Conservation (phyloP, 2,113 vertebrate species). For the Hemibagrus wyckioides region DNA sequence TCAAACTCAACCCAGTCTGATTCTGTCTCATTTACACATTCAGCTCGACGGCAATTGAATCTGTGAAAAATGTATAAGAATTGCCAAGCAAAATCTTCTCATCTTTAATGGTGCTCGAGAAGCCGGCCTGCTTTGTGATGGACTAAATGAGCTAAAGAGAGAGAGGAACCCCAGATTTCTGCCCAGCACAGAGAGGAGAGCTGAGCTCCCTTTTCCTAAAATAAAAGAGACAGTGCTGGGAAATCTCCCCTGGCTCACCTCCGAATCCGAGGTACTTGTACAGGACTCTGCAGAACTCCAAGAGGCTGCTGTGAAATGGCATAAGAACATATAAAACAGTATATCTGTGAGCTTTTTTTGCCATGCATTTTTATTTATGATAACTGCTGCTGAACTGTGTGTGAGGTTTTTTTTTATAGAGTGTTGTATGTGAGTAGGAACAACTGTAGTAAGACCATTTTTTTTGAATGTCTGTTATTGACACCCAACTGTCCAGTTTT, state of each 20-base stretch:
- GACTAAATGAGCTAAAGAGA: conserved; percentile 13
- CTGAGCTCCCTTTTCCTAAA: conserved; percentile 64
- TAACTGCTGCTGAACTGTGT: conserved; percentile 46
- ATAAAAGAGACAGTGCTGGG: conserved; percentile 24
- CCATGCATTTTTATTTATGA: conserved; percentile 50
- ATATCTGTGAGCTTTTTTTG: conserved; percentile 35
- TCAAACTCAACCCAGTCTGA: background rate
- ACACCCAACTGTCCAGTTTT: conserved; percentile 43
- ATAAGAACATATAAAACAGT: conserved; percentile 53
- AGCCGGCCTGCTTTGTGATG: background rate
- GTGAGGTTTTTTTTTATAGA: conserved; percentile 37
- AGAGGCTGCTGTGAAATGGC: conserved; percentile 58
- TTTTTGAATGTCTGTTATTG: conserved; percentile 29
- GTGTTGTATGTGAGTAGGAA: conserved; percentile 36
- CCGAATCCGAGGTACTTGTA: conserved; percentile 67
- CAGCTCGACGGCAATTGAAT: background rate
- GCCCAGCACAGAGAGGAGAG: conserved; percentile 55
- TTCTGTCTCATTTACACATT: background rate
- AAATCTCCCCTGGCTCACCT: conserved; percentile 39
- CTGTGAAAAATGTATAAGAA: background rate
- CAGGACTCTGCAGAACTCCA: conserved; percentile 57
- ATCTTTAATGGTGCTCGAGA: conserved; percentile 11
- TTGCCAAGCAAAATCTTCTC: conserved; percentile 23
- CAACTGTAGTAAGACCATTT: conserved; percentile 20
- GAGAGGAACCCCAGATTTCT: background rate